These are phyloP conservation scores for Geotrupes spiniger DNA, from an alignment of 2,888 invertebrate genomes.

Conservation along the genomic window DNA sequence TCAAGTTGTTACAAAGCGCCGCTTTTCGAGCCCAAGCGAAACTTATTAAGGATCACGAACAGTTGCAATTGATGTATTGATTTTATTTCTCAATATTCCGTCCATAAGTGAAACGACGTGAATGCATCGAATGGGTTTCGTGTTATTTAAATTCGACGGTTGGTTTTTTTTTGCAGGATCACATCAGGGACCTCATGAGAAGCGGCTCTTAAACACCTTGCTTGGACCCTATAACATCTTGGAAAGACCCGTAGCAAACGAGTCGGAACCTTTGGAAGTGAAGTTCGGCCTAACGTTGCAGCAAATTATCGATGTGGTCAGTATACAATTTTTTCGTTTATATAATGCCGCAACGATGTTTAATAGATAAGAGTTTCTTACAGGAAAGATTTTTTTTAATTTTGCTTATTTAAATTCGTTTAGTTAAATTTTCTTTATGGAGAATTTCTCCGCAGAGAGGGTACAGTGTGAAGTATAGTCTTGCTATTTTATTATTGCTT, in stretches of 20 bases:
- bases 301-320: constrained; percentile 94
- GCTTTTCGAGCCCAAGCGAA: no score
- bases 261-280: constrained; percentile 86
- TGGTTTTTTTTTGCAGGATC: constrained; percentile 63
- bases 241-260: constrained; percentile 88
- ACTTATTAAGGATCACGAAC: no score
- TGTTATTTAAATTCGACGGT: no score
- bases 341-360: neutral
- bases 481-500: constrained; percentile 56
- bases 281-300: constrained; percentile 88
- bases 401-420: constrained; percentile 7
- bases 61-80: no score
- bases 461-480: constrained; percentile 39
- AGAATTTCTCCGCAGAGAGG: constrained; percentile 31
- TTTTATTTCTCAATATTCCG: no score
- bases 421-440: constrained; percentile 11
- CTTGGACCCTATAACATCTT: constrained; percentile 81
- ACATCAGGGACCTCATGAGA: constrained; percentile 87
- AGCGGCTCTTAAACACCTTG: constrained; percentile 79
- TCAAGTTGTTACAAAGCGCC: no score
- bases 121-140: no score
- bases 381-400: no score
- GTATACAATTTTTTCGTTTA: constrained; percentile 46
- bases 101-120: no score
- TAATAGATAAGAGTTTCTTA: constrained; percentile 1